These are phyloP conservation scores for Drosophila prostipennis DNA, from an alignment of 2,888 invertebrate species.

Conservation along the genomic window DNA sequence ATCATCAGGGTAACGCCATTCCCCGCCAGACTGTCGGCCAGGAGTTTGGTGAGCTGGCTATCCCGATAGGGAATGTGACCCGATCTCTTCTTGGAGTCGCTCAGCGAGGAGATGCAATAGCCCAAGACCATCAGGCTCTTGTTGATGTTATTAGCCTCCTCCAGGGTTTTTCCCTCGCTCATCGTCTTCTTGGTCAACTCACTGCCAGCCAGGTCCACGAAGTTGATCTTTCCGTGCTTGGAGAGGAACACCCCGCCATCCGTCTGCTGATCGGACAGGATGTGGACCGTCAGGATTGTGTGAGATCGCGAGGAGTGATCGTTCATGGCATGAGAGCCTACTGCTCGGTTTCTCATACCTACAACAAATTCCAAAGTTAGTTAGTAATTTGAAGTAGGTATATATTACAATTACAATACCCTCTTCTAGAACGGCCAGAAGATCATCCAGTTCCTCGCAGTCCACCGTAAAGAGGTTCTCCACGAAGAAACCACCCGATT, in stretches of 20 bases:
- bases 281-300: slow-evolving; percentile 91
- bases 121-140: slow-evolving; percentile 97
- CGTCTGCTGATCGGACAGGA: slow-evolving; percentile 93
- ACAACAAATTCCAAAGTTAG: no score
- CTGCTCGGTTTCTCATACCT: slow-evolving; percentile 96
- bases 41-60: slow-evolving; percentile 95
- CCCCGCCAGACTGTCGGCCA: slow-evolving; percentile 96
- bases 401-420: no score
- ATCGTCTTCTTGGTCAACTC: slow-evolving; percentile 97
- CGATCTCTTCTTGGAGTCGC: slow-evolving; percentile 90
- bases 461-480: slow-evolving; percentile 98
- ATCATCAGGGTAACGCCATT: slow-evolving; percentile 98
- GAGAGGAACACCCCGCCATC: slow-evolving; percentile 93
- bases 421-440: slow-evolving; percentile 97
- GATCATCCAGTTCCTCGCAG: slow-evolving; percentile 95
- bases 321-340: slow-evolving; percentile 96
- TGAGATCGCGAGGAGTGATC: slow-evolving; percentile 96
- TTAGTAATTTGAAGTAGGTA: no score
- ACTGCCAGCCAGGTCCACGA: slow-evolving; percentile 98
- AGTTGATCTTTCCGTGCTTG: slow-evolving; percentile 96
- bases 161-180: slow-evolving; percentile 93
- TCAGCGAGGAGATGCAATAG: slow-evolving; percentile 96
- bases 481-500: slow-evolving; percentile 96
- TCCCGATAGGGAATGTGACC: slow-evolving; percentile 97
- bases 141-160: slow-evolving; percentile 98